Evolutionary conservation across 2,888 invertebrate genomes (phyloP).

Genomic region (Parnassius mnemosyne): DNA sequence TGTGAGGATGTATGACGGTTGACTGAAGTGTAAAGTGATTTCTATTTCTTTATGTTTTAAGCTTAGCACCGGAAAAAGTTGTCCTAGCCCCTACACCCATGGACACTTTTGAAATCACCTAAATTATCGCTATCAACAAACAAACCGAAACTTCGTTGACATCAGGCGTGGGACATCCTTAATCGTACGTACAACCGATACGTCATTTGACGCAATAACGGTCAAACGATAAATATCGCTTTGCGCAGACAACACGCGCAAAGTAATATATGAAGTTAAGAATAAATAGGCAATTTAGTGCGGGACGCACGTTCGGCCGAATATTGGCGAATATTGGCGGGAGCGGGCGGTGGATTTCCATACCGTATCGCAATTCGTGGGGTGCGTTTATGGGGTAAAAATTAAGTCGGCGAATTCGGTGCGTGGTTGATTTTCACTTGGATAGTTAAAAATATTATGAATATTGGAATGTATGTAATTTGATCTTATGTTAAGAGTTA

Average conservation of each 20-base stretch:
- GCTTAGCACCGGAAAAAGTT: too few relatives aligned
- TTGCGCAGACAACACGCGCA: slow-evolving; percentile 80
- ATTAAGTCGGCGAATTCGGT: slow-evolving; percentile 68
- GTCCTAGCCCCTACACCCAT: too few relatives aligned
- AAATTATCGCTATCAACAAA: slow-evolving; percentile 14
- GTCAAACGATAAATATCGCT: slow-evolving; percentile 79
- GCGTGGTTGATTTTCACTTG: slow-evolving; percentile 68
- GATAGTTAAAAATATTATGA: slow-evolving; percentile 38
- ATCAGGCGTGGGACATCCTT: slow-evolving; percentile 59
- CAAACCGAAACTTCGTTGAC: slow-evolving; percentile 30
- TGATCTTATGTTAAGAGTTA: too few relatives aligned
- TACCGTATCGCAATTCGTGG: slow-evolving; percentile 76
- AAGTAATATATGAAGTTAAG: slow-evolving; percentile 82
- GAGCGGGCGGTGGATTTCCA: slow-evolving; percentile 73
- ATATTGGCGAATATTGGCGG: slow-evolving; percentile 78
- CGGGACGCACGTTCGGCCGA: slow-evolving; percentile 75
- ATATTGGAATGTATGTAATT: too few relatives aligned
- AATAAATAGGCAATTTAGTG: slow-evolving; percentile 81
- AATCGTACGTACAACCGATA: slow-evolving; percentile 71
- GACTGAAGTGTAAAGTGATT: too few relatives aligned
- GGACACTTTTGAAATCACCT: too few relatives aligned
- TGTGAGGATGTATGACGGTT: too few relatives aligned
- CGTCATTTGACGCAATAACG: slow-evolving; percentile 80
- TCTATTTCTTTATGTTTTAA: too few relatives aligned
- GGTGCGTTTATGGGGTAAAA: slow-evolving; percentile 79